Evolutionary conservation across 2,888 invertebrate species (phyloP).

Genomic region (Monoplex corrugatus): DNA sequence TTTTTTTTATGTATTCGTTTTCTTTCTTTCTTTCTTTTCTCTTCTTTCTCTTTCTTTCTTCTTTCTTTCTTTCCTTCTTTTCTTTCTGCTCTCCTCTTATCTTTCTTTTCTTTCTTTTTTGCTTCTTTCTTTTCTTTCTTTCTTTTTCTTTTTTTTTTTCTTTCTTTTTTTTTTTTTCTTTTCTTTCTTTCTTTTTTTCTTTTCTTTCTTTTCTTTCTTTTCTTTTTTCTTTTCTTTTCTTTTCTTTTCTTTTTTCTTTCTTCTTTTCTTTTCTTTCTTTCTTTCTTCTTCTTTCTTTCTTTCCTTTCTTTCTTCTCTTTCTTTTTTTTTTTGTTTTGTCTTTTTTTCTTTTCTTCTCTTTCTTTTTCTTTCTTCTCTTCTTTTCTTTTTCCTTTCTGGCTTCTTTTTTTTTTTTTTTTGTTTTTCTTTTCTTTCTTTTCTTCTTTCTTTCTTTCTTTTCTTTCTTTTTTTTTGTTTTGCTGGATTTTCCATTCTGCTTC

Average conservation of each 20-base stretch:
- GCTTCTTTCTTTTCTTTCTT: not conserved
- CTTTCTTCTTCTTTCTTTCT: not conserved
- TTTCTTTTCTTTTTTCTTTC: not conserved
- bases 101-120: not conserved
- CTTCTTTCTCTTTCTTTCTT: not conserved
- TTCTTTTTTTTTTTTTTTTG: not conserved
- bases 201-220: not conserved
- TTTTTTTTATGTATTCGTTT: too few species aligned
- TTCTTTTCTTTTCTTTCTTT: not conserved
- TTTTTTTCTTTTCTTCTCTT: not conserved
- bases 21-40: not conserved
- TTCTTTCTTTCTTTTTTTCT: not conserved
- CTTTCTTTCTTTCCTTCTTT: too few species aligned
- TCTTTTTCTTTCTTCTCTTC: not conserved
- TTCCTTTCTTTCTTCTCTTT: not conserved
- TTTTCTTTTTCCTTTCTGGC: not conserved
- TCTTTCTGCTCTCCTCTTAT: not conserved
- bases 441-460: too few species aligned
- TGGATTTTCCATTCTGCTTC: too few species aligned
- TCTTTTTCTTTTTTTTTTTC: not conserved
- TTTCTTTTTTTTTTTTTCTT: not conserved
- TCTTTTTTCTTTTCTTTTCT: not conserved
- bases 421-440: too few species aligned
- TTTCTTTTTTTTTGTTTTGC: too few species aligned
- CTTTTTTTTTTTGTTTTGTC: not conserved